Base-by-base conservation (phyloP, 2,797 vertebrate species). In the Petrocephalus schoutedeni region DNA sequence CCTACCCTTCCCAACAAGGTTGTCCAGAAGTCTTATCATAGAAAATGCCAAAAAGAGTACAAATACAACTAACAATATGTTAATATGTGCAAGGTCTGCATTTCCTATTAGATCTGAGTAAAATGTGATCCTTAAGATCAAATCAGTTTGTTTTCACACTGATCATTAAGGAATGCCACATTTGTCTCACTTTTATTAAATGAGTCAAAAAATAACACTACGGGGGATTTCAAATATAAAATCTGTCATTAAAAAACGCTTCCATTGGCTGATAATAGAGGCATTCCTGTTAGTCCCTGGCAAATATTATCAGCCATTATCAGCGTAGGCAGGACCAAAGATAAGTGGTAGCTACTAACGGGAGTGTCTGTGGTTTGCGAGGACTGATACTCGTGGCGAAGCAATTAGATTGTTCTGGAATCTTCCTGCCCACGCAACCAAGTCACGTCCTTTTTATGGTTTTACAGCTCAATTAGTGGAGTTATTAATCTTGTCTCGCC, bases 361-460 rank as follows among this genome's bases (percentile, higher is more conserved):
- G 45, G 53, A 16, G 53, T n/a, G n/a, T 56, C 67, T 14, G 16
- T 36, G 64, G 2, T 14, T 23, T 16, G 54, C 41, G 54, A 21
- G 9, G 61, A 32, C 59, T 64, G 45, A 88, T 59, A 21, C n/a
- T 84, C 58, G 67, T 7, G 5, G 28, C 9, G 23, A 58, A 53
- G 58, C 49, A 61, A 32, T 51, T 67, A 7, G 8, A 36, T 85
- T 71, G 41, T 67, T 67, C 61, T 74, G 21, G 64, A 12, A 16
- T 54, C 57, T 16, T 67, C 54, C 58, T 51, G 36, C 21, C 41
- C 41, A 21, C 56, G 19, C 84, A 86, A 32, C 77, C 32, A 59
- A 83, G 74, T 61, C 77, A 51, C 87, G 16, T 86, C 41, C 84
- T 59, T 14, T 86, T 41, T 54, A 58, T 86, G 54, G 84, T 53